These are phyloP conservation scores for Cyprinella venusta DNA, from an alignment of 2,797 vertebrate genomes.

Conservation along the genomic window DNA sequence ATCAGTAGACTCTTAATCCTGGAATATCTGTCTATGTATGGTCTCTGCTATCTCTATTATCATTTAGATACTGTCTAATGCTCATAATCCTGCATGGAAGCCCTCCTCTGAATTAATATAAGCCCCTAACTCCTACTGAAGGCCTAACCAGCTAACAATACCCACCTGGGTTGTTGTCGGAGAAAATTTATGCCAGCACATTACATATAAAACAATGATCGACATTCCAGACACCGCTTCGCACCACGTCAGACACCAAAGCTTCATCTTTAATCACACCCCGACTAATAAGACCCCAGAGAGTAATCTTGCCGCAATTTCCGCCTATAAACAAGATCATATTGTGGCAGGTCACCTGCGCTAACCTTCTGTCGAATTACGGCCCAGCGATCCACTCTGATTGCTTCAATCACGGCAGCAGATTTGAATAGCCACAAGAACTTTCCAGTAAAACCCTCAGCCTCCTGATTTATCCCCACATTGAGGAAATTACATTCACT, in stretches of 20 bases:
- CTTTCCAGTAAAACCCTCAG: slow-evolving; percentile 74
- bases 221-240: slow-evolving; percentile 64
- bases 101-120: slow-evolving; percentile 73
- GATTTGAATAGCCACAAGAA: slow-evolving; percentile 76
- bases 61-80: slow-evolving; percentile 75
- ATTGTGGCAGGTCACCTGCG: slow-evolving; percentile 74
- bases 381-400: slow-evolving; percentile 73
- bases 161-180: slow-evolving; percentile 66
- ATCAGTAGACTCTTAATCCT: slow-evolving; percentile 68
- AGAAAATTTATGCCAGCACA: slow-evolving; percentile 56
- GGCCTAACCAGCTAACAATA: slow-evolving; percentile 74
- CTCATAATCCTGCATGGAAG: slow-evolving; percentile 70
- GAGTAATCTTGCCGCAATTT: slow-evolving; percentile 72
- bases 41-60: slow-evolving; percentile 68
- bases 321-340: slow-evolving; percentile 71
- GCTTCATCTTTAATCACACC: slow-evolving; percentile 79
- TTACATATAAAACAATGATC: slow-evolving; percentile 58
- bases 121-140: slow-evolving; percentile 65
- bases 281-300: slow-evolving; percentile 73
- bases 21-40: slow-evolving; percentile 60
- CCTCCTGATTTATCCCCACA: slow-evolving; percentile 75
- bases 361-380: slow-evolving; percentile 77
- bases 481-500: slow-evolving; percentile 78
- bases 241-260: slow-evolving; percentile 62
- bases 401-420: slow-evolving; percentile 80